These are phyloP conservation scores for Agapornis canus DNA, from an alignment of 2,797 vertebrate species.

Conservation along the genomic window DNA sequence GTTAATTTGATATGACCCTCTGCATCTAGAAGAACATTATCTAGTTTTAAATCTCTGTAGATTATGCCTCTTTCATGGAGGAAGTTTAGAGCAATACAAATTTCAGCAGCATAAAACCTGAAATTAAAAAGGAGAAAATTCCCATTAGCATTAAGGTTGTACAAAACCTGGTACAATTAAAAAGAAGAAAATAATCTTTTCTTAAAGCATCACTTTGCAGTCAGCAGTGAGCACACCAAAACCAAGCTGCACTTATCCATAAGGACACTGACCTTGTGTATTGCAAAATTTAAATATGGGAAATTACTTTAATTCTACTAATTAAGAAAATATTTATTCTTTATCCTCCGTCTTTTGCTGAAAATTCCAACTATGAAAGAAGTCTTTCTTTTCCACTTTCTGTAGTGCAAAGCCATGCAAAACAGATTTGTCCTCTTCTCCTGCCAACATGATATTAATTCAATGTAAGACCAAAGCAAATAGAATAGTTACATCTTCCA, in stretches of 20 bases:
- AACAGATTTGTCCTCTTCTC: not conserved
- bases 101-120: constrained; percentile 98
- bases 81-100: constrained; percentile 97
- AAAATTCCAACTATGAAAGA: not conserved
- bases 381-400: not conserved
- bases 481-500: not conserved
- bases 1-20: constrained; percentile 98
- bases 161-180: not conserved
- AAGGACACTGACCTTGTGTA: not conserved
- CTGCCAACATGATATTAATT: not conserved
- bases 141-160: not conserved
- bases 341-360: not conserved
- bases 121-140: not conserved
- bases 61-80: constrained; percentile 97
- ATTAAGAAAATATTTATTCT: not conserved
- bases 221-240: not conserved
- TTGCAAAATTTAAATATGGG: not conserved
- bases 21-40: constrained; percentile 95
- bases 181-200: not conserved
- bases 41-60: constrained; percentile 96
- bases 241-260: not conserved
- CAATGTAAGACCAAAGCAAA: not conserved
- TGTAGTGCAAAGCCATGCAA: not conserved
- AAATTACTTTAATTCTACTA: not conserved
- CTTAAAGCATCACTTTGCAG: not conserved